Evolutionary conservation across 2,113 vertebrate species (phyloP), one percentile per base, ranked within the genome.

Genomic region (Perca fluviatilis): DNA sequence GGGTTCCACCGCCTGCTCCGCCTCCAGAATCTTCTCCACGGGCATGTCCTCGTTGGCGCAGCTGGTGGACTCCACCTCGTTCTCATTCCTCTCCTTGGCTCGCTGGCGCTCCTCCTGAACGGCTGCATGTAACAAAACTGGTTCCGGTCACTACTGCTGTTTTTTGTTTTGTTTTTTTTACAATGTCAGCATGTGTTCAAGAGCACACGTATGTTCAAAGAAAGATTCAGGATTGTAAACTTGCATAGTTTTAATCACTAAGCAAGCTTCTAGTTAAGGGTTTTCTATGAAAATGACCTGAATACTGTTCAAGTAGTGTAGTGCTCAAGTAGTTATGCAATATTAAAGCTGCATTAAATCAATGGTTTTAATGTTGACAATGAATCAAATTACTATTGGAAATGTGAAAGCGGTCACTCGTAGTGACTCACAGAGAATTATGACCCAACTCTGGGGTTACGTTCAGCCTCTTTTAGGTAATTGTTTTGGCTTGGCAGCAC

Each of bases 51-150:
- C 98, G 0, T 97, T 99, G 83, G 95, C 97, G 2, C 96, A 97
- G 94, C 98, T 97, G 47, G 96, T 97, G 0, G 97, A 97, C 92
- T 99, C 98, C 83, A 97, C 98, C 92, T 99, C 98, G 0, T 93
- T 98, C 95, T 99, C 98, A 0, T 91, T 97, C 49, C 95, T 96
- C n/a, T 99, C 98, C 92, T 97, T 99, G 14, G 98, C 97, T 79
- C 98, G 92, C 94, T 99, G 98, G 86, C 98, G 94, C 90, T 99
- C 98, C 95, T 99, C 98, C 95, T 99, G 98, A 85, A 99, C 98
- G 4, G 98, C 98, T 99, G 95, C 58, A 83, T 90, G 93, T 91
- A 91, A 94, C 5, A 70, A 87, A 73, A 91, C 88, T 84, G 86
- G 94, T 95, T 94, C 87, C 92, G 94, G 92, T 96, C 93, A 95